phyloP scores from a whole-genome alignment of 2,113 vertebrate species.

The Elachura formosa region DNA sequence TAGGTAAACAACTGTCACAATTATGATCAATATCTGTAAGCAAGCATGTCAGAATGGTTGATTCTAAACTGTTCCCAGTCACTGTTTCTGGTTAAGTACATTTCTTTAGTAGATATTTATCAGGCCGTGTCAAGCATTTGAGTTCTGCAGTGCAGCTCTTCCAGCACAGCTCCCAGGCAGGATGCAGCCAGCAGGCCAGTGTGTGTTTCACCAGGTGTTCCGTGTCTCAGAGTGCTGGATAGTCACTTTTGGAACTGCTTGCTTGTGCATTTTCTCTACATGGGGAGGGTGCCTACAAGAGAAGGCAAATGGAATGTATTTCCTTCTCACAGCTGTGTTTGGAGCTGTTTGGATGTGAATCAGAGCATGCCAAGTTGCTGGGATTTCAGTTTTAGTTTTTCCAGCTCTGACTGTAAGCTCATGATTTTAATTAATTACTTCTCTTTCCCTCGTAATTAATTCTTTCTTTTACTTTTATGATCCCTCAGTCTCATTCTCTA shows the following conservation, averaged over 20 bases:
- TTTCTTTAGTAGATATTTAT: background rate
- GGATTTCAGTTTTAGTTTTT: background rate
- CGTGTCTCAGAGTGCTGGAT: background rate
- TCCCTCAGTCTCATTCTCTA: background rate
- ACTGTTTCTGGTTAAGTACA: background rate
- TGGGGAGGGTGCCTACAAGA: background rate
- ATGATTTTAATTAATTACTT: background rate
- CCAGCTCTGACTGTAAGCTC: background rate
- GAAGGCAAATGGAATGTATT: background rate
- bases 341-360: background rate
- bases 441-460: background rate
- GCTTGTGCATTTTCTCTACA: background rate
- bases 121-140: background rate
- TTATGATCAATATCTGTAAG: background rate
- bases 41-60: background rate
- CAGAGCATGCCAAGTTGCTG: background rate
- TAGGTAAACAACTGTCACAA: fast-evolving
- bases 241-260: background rate
- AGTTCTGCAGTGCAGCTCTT: background rate
- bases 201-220: background rate
- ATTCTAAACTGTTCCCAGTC: background rate
- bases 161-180: background rate
- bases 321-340: background rate
- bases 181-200: background rate
- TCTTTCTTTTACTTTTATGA: background rate